A percentile compares a stretch with the other conserved stretches of the same genome.
Conservation (phyloP, 2,797 vertebrate genomes). For the Geotrypetes seraphini region DNA sequence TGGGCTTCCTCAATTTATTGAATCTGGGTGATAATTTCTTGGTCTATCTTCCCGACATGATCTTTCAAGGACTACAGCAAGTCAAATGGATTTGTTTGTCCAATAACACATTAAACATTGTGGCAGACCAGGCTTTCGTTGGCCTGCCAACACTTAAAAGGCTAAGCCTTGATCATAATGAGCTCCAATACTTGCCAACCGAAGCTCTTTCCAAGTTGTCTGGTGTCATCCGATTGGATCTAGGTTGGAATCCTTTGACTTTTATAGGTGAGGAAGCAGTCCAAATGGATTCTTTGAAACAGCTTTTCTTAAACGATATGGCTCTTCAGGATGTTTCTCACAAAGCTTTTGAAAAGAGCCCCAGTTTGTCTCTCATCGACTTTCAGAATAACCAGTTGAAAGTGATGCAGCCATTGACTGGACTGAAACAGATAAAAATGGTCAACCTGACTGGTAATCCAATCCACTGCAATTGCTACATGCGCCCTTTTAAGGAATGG, state of each 20-base stretch:
- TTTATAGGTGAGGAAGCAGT: slow-evolving; percentile 71
- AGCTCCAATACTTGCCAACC: slow-evolving; percentile 77
- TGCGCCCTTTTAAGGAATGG: slow-evolving; percentile 74
- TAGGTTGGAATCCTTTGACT: slow-evolving; percentile 86
- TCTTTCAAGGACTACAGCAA: slow-evolving; percentile 83
- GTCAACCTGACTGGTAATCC: slow-evolving; percentile 75
- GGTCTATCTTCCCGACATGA: slow-evolving; percentile 85
- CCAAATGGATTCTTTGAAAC: slow-evolving; percentile 72
- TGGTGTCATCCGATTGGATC: slow-evolving; percentile 63
- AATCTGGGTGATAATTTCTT: slow-evolving; percentile 77
- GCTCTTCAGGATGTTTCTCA: slow-evolving; percentile 76
- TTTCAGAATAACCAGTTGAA: slow-evolving; percentile 78
- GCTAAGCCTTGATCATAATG: slow-evolving; percentile 84
- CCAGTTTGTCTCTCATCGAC: slow-evolving; percentile 67
- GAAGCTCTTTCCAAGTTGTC: slow-evolving; percentile 76
- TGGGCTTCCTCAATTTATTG: slow-evolving; percentile 74
- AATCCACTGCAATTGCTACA: slow-evolving; percentile 77
- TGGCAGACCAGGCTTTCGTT: slow-evolving; percentile 74
- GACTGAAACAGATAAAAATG: slow-evolving; percentile 50
- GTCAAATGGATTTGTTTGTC: slow-evolving; percentile 78
- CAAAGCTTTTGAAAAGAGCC: slow-evolving; percentile 62
- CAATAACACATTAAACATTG: slow-evolving; percentile 78
- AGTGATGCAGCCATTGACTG: slow-evolving; percentile 63
- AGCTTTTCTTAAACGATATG: slow-evolving; percentile 76
- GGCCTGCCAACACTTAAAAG: slow-evolving; percentile 71